Evolutionary conservation across 2,797 vertebrate species (phyloP).

Genomic region (Acropternis orthonyx): DNA sequence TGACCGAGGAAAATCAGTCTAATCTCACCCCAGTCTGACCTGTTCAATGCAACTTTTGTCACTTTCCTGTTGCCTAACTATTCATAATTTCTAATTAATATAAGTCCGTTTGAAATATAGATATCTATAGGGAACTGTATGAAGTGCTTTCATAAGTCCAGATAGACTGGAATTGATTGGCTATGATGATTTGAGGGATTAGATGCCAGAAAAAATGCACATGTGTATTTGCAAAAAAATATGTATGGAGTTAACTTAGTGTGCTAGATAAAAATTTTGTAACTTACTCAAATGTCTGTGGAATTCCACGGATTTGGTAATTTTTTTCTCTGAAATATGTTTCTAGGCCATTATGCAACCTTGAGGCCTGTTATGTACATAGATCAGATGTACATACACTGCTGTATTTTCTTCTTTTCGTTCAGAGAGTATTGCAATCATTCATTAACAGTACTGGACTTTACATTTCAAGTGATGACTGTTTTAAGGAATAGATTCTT

Average conservation of each 20-base stretch:
- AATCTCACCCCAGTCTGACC: not conserved
- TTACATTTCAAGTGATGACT: not conserved
- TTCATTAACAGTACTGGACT: not conserved
- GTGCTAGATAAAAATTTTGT: not conserved
- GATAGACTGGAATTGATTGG: not conserved
- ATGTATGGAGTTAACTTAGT: not conserved
- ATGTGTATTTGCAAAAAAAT: not conserved
- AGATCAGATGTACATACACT: not conserved
- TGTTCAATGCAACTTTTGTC: not conserved
- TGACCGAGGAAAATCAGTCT: not conserved
- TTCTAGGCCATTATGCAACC: not conserved
- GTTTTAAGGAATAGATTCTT: not conserved
- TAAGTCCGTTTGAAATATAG: not conserved
- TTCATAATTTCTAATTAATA: not conserved
- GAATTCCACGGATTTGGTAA: not conserved
- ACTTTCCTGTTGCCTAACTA: not conserved
- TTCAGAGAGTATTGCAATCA: not conserved
- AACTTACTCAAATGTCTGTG: not conserved
- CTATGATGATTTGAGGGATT: not conserved
- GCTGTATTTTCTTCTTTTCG: not conserved
- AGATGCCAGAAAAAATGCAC: not conserved
- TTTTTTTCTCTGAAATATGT: not conserved
- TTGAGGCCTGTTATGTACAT: not conserved
- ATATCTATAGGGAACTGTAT: not conserved
- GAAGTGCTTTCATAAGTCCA: not conserved